Base-by-base conservation (phyloP, 2,888 invertebrate genomes). In the Reticulitermes lucifugus region DNA sequence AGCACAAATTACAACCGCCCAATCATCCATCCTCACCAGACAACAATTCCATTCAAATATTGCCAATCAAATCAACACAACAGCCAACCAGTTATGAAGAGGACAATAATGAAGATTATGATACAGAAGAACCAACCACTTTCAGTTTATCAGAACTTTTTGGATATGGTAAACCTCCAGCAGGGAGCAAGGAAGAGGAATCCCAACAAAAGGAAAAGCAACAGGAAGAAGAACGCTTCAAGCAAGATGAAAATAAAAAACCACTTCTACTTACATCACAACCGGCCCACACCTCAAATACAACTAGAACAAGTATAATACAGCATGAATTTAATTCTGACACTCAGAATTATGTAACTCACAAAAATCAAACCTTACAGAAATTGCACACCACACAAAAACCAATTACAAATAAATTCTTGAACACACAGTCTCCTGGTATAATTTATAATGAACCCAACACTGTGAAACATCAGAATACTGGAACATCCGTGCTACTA, bases 401-500 rank as follows among this genome's bases (percentile, higher is more conserved):
- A 41, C 9, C 73, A 29, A 41, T 35, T 2, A 46, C 51, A 46
- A 35, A 51, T 46, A 77, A n/a, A 46, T 10, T 14, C 3, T 65
- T 70, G 46, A 84, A 60, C 18, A 35, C 77, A 12, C 46, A 35
- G 12, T 12, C 60, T n/a, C 21, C 60, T 79, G 81, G 46, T 14
- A 70, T 81, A 2, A 25, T 81, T 18, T 70, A 81, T n/a, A 81
- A 70, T 18, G 70, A 81, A 81, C 18, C 81, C 87, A 86, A 82
- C 87, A 82, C 84, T 87, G 83, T 85, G 10, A 46, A 65, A 22
- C 77, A 83, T 35, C 41, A 41, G 43, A 65, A 51, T n/a, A 65
- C 75, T 25, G 82, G 77, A n/a, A 86, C 86, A 21, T 86, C 86
- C 14, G 81, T 85, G 71, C 86, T 85, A 10, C 75, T 85, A 2